Percentiles rank a stretch among this genome's conserved stretches.
Conservation (phyloP, 2,113 vertebrate species). For the Donacobius atricapilla region DNA sequence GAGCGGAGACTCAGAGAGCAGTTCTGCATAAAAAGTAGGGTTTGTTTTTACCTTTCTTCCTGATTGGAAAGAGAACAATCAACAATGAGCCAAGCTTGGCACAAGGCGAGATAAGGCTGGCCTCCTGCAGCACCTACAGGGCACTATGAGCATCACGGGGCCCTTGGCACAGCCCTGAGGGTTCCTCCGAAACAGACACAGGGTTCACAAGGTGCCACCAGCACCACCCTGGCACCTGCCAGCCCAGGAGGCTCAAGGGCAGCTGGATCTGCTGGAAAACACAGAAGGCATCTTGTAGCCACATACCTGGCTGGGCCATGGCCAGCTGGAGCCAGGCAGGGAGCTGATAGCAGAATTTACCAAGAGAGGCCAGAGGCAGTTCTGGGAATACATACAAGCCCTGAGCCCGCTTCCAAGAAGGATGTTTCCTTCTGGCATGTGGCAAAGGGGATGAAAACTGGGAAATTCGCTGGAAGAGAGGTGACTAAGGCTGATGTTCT, state of each 20-base stretch:
- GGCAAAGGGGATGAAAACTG: background rate
- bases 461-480: background rate
- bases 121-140: fast-evolving
- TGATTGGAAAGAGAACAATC: background rate
- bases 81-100: background rate
- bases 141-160: background rate
- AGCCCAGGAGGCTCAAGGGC: background rate
- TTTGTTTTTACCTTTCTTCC: background rate
- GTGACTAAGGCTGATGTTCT: background rate
- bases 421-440: fast-evolving
- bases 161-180: background rate
- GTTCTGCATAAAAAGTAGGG: background rate
- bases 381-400: background rate
- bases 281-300: background rate
- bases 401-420: fast-evolving
- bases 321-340: background rate
- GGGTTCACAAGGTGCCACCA: background rate
- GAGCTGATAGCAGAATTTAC: background rate
- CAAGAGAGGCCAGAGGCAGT: background rate
- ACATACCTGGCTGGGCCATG: fast-evolving
- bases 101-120: background rate
- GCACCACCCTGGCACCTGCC: background rate
- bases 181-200: background rate
- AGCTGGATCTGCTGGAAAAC: fast-evolving
- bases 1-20: background rate